These are phyloP conservation scores for Lepidurus apus DNA, from an alignment of 1,140 invertebrate species.

Conservation along the genomic window DNA sequence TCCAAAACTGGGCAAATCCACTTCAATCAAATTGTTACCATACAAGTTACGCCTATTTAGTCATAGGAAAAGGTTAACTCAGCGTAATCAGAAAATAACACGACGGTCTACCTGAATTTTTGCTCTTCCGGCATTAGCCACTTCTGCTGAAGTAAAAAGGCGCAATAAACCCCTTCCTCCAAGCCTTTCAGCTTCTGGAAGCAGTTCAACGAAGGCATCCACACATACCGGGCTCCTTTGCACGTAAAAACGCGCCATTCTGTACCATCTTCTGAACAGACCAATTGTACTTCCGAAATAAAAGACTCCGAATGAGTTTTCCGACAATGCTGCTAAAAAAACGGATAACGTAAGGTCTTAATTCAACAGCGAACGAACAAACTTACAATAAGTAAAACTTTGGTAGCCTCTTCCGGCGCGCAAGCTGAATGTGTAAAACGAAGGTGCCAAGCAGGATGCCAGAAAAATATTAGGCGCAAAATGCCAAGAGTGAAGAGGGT, in stretches of 20 bases:
- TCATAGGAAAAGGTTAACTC: background rate
- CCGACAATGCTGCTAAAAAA: background rate
- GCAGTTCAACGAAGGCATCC: background rate
- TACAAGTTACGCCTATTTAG: background rate
- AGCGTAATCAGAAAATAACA: background rate
- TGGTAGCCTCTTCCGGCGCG: background rate
- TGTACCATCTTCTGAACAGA: background rate
- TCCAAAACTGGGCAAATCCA: background rate
- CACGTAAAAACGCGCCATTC: background rate
- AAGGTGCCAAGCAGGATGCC: background rate
- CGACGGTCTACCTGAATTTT: background rate
- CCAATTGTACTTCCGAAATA: background rate
- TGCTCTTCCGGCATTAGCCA: background rate
- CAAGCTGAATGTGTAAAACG: background rate
- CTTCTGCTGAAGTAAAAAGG: background rate
- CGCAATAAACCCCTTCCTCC: background rate
- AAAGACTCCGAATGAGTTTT: background rate
- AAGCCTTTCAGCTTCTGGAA: background rate
- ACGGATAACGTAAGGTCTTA: background rate
- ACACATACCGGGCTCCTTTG: background rate
- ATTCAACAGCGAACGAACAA: background rate
- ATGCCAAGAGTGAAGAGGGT: background rate
- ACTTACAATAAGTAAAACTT: background rate
- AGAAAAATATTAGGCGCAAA: background rate
- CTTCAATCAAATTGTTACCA: background rate